phyloP scores from a whole-genome alignment of 1,140 invertebrate species.

The Potamilus streckersoni region DNA sequence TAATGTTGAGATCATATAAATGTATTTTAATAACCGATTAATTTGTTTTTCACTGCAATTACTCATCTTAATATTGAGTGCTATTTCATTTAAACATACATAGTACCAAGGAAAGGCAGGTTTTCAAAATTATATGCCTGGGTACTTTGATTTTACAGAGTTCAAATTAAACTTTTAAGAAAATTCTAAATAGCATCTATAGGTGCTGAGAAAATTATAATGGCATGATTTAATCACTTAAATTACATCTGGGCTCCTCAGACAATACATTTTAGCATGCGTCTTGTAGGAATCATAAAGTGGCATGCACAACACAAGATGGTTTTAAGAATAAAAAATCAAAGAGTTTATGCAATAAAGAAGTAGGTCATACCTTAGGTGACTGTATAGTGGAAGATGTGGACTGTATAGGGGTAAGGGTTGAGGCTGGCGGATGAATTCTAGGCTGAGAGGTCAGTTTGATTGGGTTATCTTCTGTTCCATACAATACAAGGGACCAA shows the following conservation, averaged over 20 bases:
- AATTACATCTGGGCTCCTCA: neutral
- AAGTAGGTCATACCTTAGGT: neutral
- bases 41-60: too few species aligned
- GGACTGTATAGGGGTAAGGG: neutral
- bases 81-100: too few species aligned
- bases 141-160: too few species aligned
- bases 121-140: too few species aligned
- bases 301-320: neutral
- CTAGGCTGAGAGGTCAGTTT: constrained; percentile 4
- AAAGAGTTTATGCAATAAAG: neutral
- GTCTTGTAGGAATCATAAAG: neutral
- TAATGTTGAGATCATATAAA: too few species aligned
- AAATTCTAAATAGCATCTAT: too few species aligned
- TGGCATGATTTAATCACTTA: too few species aligned
- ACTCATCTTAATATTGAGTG: too few species aligned
- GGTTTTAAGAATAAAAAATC: neutral
- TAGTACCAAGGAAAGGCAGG: too few species aligned
- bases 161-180: too few species aligned
- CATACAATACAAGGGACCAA: constrained; percentile 25
- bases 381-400: constrained; percentile 12
- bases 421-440: neutral
- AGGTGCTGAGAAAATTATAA: too few species aligned
- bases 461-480: constrained; percentile 26
- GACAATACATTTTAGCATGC: constrained; percentile 1
- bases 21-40: too few species aligned